Percentiles rank a stretch among this genome's conserved stretches.
Evolutionary conservation across 2,797 vertebrate genomes (phyloP).

Genomic region (Pyrocephalus nanus): DNA sequence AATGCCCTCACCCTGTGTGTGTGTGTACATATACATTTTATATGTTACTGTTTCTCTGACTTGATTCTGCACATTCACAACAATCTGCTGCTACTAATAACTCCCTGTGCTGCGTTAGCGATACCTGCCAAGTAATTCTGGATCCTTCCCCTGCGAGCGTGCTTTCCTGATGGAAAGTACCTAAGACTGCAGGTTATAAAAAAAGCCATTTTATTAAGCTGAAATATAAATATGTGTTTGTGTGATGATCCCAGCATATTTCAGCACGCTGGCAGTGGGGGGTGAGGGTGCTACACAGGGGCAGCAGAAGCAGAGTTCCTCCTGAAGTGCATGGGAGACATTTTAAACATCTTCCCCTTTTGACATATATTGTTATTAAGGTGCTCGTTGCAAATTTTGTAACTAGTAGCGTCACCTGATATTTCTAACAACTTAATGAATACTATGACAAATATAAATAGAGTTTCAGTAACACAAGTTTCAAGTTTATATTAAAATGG

Average conservation of each 20-base stretch:
- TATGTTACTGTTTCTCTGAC: not conserved
- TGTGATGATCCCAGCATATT: not conserved
- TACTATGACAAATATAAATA: not conserved
- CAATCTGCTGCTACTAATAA: not conserved
- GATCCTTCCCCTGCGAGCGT: not conserved
- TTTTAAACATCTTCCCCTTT: not conserved
- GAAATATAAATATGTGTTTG: conserved; percentile 4
- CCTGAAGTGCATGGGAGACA: not conserved
- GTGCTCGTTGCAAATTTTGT: not conserved
- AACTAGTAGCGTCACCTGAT: not conserved
- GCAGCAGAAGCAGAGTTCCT: not conserved
- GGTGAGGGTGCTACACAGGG: accelerated
- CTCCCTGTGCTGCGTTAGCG: conserved; percentile 11
- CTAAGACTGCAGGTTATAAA: not conserved
- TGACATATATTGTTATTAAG: not conserved
- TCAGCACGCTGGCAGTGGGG: accelerated
- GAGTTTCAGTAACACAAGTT: not conserved
- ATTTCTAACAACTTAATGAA: not conserved
- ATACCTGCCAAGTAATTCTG: not conserved
- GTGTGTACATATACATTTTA: not conserved
- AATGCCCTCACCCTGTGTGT: not conserved
- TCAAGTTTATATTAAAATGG: not conserved
- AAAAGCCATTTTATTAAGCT: not conserved
- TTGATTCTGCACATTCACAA: conserved; percentile 1
- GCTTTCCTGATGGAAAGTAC: not conserved